Evolutionary conservation across 2,113 vertebrate genomes (phyloP).

Genomic region (Tragelaphus imberbis): DNA sequence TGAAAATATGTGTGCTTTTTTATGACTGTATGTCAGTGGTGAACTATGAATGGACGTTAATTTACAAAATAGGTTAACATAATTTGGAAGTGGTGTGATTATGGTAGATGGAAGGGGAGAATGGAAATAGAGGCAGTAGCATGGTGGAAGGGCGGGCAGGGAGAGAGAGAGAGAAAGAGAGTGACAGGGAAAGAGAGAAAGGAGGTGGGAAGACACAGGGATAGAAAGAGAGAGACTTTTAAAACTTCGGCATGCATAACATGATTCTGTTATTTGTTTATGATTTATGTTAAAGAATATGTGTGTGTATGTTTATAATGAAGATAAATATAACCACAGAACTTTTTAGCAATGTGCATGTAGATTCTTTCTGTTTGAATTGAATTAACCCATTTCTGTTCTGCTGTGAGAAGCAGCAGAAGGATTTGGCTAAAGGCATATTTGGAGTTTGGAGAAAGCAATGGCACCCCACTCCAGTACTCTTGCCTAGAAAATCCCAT

Average conservation of each 20-base stretch:
- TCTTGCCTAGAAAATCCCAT: no score
- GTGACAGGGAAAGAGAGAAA: fast-evolving
- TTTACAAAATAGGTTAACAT: background rate
- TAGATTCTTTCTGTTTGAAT: background rate
- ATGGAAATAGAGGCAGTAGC: fast-evolving
- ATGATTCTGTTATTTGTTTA: fast-evolving
- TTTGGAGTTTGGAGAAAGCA: background rate
- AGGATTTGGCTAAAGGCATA: background rate
- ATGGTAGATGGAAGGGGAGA: background rate
- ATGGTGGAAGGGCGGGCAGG: fast-evolving
- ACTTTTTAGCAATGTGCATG: no score
- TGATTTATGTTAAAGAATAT: background rate
- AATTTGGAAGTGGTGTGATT: no score
- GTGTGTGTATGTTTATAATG: no score
- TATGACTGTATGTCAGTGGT: fast-evolving
- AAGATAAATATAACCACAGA: background rate
- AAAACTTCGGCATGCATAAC: fast-evolving
- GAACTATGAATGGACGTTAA: fast-evolving
- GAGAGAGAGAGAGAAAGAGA: fast-evolving
- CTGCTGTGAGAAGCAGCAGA: no score
- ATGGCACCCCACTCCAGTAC: no score
- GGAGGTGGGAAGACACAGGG: fast-evolving
- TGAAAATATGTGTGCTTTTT: no score
- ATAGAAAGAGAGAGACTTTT: background rate
- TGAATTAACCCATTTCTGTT: background rate